Percentiles rank a stretch among this genome's conserved stretches.
Conservation (phyloP, 2,888 invertebrate species). For the Lithophane ornitopus region DNA sequence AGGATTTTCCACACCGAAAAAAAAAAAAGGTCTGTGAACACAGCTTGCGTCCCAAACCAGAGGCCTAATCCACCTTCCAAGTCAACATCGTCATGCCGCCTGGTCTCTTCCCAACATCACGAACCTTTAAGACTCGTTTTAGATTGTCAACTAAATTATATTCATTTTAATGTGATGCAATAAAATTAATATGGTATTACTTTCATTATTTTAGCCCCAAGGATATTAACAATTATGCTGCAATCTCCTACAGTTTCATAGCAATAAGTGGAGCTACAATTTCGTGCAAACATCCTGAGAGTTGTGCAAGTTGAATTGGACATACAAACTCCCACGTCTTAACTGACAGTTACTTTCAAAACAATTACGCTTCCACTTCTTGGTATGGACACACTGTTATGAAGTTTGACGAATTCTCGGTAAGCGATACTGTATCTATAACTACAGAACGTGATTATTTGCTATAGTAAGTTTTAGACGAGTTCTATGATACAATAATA, state of each 20-base stretch:
- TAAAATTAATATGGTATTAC: too few relatives aligned
- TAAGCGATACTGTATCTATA: neutral
- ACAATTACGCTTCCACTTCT: conserved; percentile 78
- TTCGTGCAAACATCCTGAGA: conserved; percentile 80
- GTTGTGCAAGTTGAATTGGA: conserved; percentile 78
- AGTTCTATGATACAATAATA: neutral
- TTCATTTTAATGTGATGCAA: neutral
- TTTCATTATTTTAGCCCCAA: neutral
- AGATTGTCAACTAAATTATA: neutral
- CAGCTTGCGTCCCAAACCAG: too few relatives aligned
- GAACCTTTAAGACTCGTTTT: neutral
- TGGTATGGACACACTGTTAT: conserved; percentile 59
- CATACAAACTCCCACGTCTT: conserved; percentile 78
- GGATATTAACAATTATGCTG: conserved; percentile 1
- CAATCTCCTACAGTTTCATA: neutral
- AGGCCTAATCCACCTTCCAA: neutral
- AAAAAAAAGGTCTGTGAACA: too few relatives aligned
- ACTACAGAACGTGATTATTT: neutral
- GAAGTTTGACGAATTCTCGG: conserved; percentile 27
- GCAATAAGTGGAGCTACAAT: conserved; percentile 68
- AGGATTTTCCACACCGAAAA: too few relatives aligned
- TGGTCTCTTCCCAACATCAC: neutral
- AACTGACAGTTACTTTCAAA: conserved; percentile 83
- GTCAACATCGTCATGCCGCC: neutral
- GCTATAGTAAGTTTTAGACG: neutral